These are phyloP conservation scores for Oryzias celebensis DNA, from an alignment of 2,113 vertebrate genomes.

Conservation along the genomic window DNA sequence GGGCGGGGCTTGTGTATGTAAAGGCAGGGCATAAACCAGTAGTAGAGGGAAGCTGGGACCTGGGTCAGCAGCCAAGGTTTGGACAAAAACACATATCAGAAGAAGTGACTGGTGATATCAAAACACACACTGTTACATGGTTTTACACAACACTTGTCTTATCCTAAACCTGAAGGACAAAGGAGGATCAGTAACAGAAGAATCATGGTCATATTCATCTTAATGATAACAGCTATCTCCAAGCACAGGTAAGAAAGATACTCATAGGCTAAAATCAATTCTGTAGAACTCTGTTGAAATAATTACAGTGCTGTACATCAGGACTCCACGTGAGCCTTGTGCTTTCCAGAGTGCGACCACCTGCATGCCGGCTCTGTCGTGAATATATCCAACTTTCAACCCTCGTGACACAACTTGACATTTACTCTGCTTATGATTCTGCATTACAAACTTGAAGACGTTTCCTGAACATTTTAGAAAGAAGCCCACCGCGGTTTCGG, in stretches of 20 bases:
- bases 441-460: neutral
- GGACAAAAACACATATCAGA: slow-evolving; percentile 59
- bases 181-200: slow-evolving; percentile 51
- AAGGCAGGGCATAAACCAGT: slow-evolving; percentile 36
- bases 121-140: slow-evolving; percentile 85
- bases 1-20: slow-evolving; percentile 16
- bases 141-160: slow-evolving; percentile 84
- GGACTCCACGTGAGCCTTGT: slow-evolving; percentile 85
- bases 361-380: slow-evolving; percentile 54
- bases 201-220: slow-evolving; percentile 74
- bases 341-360: slow-evolving; percentile 82
- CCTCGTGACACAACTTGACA: slow-evolving; percentile 35
- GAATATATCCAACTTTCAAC: slow-evolving; percentile 21
- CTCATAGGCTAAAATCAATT: slow-evolving; percentile 89
- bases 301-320: slow-evolving; percentile 93
- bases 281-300: slow-evolving; percentile 86
- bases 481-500: slow-evolving; percentile 24
- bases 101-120: slow-evolving; percentile 76
- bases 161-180: slow-evolving; percentile 71
- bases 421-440: slow-evolving; percentile 25
- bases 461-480: neutral
- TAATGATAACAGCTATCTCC: slow-evolving; percentile 78
- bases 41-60: slow-evolving; percentile 17
- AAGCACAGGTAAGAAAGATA: slow-evolving; percentile 91
- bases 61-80: slow-evolving; percentile 26